A percentile compares a stretch with the other conserved stretches of the same genome.
phyloP scores from a whole-genome alignment of 2,888 invertebrate species.

The Ectemnius continuus region DNA sequence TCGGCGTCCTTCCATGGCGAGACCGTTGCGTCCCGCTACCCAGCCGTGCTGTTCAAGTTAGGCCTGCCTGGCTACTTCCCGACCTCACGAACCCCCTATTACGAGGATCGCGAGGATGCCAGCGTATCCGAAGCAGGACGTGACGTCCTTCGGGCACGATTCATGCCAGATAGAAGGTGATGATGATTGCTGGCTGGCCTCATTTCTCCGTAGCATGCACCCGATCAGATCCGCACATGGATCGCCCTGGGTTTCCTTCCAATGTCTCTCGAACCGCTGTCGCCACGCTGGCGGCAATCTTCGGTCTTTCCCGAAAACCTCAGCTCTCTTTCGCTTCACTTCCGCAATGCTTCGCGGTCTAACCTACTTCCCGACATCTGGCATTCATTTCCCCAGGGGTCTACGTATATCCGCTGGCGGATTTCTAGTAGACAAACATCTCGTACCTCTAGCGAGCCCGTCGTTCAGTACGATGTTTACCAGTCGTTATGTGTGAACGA shows the following conservation, averaged over 20 bases:
- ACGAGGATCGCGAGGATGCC: slow-evolving; percentile 17
- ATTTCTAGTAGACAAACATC: no score
- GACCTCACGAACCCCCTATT: slow-evolving; percentile 6
- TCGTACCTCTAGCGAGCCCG: no score
- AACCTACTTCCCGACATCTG: slow-evolving; percentile 5
- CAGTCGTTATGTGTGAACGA: no score
- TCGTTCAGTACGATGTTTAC: no score
- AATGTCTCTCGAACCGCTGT: slow-evolving; percentile 7
- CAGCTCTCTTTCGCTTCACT: background rate
- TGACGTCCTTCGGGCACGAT: slow-evolving; percentile 31
- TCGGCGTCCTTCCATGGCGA: slow-evolving; percentile 49
- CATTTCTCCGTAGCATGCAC: slow-evolving; percentile 33
- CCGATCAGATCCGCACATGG: slow-evolving; percentile 50
- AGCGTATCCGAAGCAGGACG: slow-evolving; percentile 25
- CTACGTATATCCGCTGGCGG: no score
- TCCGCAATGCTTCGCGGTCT: background rate
- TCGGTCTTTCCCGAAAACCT: background rate
- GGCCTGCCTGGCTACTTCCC: background rate
- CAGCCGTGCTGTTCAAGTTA: background rate
- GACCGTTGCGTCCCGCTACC: slow-evolving; percentile 26
- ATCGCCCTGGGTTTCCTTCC: background rate
- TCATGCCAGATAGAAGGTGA: slow-evolving; percentile 43
- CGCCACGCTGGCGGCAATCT: slow-evolving; percentile 51
- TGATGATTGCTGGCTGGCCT: slow-evolving; percentile 42
- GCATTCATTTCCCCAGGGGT: no score